Percentiles rank a stretch among this genome's conserved stretches.
Evolutionary conservation across 1,140 invertebrate species (phyloP).

Genomic region (Pseudomyrmex flavicornis): DNA sequence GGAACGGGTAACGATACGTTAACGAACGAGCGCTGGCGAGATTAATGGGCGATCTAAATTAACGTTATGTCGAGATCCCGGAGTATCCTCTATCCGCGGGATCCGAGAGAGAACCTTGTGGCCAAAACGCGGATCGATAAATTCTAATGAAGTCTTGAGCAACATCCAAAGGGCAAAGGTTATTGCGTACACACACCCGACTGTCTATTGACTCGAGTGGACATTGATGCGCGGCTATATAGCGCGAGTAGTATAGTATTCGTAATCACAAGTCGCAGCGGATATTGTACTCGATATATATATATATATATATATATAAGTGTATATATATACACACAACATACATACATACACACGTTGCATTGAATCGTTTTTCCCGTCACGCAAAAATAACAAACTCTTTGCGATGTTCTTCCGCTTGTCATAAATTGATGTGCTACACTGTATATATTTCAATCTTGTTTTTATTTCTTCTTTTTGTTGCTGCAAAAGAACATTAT

Average conservation of each 20-base stretch:
- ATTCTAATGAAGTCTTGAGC: constrained; percentile 9
- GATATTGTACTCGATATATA: not conserved
- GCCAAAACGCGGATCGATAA: constrained; percentile 1
- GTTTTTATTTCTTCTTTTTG: no score
- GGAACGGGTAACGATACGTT: not conserved
- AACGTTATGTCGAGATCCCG: not conserved
- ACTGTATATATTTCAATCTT: no score
- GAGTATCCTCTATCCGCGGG: not conserved
- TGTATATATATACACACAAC: not conserved
- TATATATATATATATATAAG: not conserved
- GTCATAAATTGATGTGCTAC: no score
- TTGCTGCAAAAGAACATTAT: no score
- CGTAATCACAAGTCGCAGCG: not conserved
- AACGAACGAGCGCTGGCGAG: not conserved
- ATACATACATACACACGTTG: no score
- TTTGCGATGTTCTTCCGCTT: not conserved
- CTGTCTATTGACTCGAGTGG: not conserved
- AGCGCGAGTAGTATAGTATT: not conserved
- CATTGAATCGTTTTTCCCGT: no score
- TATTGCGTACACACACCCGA: not conserved
- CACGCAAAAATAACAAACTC: no score
- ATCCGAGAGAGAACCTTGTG: not conserved
- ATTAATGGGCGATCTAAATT: constrained; percentile 37
- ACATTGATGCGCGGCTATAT: not conserved
- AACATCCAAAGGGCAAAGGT: no score